Evolutionary conservation across 35 echinoderm and acorn worm genomes (phyloP).

Genomic region (Lytechinus variegatus): DNA sequence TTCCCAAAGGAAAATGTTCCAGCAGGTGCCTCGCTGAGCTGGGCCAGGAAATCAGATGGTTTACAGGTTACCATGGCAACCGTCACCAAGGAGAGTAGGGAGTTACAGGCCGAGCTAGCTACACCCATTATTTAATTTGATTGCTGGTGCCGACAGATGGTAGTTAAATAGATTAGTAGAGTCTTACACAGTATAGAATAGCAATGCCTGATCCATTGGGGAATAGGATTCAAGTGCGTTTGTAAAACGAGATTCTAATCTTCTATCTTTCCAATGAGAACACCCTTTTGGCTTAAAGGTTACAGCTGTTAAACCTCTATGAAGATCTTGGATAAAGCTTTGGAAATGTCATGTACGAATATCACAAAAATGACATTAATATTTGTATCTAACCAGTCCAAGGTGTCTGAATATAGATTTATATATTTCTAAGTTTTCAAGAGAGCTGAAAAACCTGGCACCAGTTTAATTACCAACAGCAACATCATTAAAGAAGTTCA

Average conservation of each 20-base stretch:
- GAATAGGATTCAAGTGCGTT: background rate
- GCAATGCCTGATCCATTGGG: background rate
- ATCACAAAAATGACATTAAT: no score
- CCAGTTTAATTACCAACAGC: no score
- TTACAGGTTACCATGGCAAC: background rate
- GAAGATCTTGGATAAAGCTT: background rate
- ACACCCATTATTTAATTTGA: conserved; percentile 13
- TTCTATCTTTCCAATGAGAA: background rate
- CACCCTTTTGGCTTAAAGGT: background rate
- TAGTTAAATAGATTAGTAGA: conserved; percentile 29
- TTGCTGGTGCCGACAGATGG: conserved; percentile 29
- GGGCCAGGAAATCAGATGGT: conserved; percentile 15
- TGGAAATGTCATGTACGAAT: no score
- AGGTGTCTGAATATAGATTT: no score
- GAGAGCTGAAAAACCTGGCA: no score
- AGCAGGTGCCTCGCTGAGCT: background rate
- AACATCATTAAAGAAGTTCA: no score
- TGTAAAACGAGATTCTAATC: background rate
- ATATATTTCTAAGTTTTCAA: no score
- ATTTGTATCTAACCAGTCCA: no score
- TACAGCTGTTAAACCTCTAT: background rate
- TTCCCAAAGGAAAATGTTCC: background rate
- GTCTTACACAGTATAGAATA: background rate
- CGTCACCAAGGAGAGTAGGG: background rate
- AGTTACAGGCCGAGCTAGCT: background rate